phyloP scores from a whole-genome alignment of 2,888 invertebrate genomes.

The Scaeva pyrastri region DNA sequence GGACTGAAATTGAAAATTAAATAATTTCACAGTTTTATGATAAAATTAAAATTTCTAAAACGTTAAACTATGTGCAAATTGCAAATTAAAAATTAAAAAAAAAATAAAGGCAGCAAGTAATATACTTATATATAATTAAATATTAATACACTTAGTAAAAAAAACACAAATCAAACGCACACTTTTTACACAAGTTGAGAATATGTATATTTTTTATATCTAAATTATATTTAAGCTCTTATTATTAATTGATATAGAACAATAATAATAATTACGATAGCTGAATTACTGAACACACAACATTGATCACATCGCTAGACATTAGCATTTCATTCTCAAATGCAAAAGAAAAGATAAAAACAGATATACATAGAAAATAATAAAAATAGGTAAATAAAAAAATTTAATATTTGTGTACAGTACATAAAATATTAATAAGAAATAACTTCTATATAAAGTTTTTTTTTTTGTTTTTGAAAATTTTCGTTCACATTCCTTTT shows the following conservation, averaged over 20 bases:
- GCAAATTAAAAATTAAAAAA: conserved; percentile 40
- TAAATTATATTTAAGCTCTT: not conserved
- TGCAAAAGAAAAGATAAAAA: conserved; percentile 43
- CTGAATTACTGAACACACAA: conserved; percentile 39
- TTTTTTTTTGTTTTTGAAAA: conserved; percentile 17
- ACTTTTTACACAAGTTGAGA: not conserved
- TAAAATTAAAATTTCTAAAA: not conserved
- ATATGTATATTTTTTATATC: not conserved
- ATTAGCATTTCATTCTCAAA: conserved; percentile 62
- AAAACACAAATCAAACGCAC: not conserved
- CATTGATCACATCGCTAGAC: conserved; percentile 42
- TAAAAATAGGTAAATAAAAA: conserved; percentile 8
- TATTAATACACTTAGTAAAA: not conserved
- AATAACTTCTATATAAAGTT: conserved; percentile 21
- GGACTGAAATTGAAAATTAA: not conserved
- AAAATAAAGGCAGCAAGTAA: not conserved
- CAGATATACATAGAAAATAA: not conserved
- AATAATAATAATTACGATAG: not conserved
- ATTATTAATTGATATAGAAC: not conserved
- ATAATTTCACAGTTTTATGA: conserved; percentile 49
- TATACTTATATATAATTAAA: not conserved
- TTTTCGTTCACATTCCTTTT: too few relatives aligned
- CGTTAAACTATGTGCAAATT: conserved; percentile 18
- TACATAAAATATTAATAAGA: conserved; percentile 11
- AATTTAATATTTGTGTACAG: conserved; percentile 23